Evolutionary conservation across 2,888 invertebrate genomes (phyloP).

Genomic region (Ophion ventricosus): DNA sequence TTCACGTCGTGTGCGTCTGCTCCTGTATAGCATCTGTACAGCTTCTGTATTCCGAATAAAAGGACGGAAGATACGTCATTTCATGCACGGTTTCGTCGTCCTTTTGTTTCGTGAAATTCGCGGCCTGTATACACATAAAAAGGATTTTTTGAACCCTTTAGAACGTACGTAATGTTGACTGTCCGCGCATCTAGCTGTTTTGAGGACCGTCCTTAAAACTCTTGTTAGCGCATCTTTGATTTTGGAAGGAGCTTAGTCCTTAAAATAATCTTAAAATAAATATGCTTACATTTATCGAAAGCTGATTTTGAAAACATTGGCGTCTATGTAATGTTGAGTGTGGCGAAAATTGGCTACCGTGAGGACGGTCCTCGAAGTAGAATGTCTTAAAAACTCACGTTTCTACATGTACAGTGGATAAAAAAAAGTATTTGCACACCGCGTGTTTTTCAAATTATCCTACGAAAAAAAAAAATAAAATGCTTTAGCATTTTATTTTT

Average conservation of each 20-base stretch:
- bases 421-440: too few relatives aligned
- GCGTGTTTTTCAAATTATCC: too few relatives aligned
- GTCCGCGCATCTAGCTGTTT: background rate
- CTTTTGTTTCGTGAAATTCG: constrained; percentile 9
- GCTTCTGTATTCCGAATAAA: constrained; percentile 13
- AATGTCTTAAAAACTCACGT: too few relatives aligned
- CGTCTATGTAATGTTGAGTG: too few relatives aligned
- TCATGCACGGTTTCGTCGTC: background rate
- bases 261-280: too few relatives aligned
- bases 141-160: background rate
- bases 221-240: background rate
- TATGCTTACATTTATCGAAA: too few relatives aligned
- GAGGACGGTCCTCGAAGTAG: too few relatives aligned
- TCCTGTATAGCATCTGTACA: constrained; percentile 41
- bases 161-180: background rate
- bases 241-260: background rate
- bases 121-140: background rate
- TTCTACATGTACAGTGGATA: too few relatives aligned
- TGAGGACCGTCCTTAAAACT: background rate
- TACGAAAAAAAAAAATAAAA: too few relatives aligned
- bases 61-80: constrained; percentile 10
- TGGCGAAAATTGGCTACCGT: too few relatives aligned
- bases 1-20: constrained; percentile 55
- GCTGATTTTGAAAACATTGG: too few relatives aligned
- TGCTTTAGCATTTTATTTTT: too few relatives aligned